Percentiles rank a stretch among this genome's conserved stretches.
phyloP scores from a whole-genome alignment of 2,113 vertebrate genomes.

The Narcine bancroftii region DNA sequence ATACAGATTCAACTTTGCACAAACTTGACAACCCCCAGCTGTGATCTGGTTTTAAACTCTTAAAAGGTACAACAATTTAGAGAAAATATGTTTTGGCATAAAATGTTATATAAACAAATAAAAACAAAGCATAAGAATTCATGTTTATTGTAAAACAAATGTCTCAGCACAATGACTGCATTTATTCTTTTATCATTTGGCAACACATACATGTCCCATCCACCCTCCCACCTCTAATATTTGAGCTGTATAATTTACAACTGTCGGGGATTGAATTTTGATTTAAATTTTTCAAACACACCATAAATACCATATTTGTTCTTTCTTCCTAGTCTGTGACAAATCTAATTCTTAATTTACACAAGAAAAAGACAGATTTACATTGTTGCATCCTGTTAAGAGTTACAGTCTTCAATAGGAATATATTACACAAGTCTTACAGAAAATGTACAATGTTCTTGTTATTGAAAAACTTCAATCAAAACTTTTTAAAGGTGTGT shows the following conservation, averaged over 20 bases:
- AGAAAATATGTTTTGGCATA: neutral
- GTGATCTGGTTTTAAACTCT: neutral
- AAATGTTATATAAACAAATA: neutral
- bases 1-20: no score
- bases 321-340: neutral
- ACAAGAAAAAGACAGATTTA: no score
- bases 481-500: no score
- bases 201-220: neutral
- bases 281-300: neutral
- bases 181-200: neutral
- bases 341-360: no score
- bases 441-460: neutral
- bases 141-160: neutral
- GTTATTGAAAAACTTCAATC: neutral
- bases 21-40: no score
- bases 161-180: neutral
- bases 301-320: neutral
- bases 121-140: neutral
- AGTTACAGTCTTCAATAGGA: neutral
- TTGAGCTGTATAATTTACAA: neutral
- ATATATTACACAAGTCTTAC: neutral
- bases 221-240: neutral
- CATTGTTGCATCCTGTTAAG: no score
- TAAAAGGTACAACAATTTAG: neutral
- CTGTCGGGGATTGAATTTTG: neutral